phyloP scores from a whole-genome alignment of 2,888 invertebrate species.

The Mallateleia sp. region DNA sequence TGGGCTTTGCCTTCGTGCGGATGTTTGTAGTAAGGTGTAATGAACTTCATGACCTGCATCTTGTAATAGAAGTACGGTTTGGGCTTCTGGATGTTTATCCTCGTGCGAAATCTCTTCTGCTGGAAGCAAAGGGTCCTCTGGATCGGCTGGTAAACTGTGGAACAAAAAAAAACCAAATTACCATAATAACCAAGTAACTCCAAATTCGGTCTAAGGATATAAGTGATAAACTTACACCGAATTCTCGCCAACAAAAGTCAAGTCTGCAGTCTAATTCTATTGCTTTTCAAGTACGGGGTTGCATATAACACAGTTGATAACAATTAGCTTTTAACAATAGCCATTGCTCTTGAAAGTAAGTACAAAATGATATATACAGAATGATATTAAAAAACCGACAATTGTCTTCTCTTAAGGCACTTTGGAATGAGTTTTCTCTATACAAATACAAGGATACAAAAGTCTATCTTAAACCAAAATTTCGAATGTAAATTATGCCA shows the following conservation, averaged over 20 bases:
- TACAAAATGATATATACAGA: slow-evolving; percentile 87
- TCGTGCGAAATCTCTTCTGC: slow-evolving; percentile 93
- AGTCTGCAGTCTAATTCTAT: slow-evolving; percentile 21
- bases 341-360: slow-evolving; percentile 78
- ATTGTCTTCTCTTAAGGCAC: slow-evolving; percentile 87
- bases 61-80: slow-evolving; percentile 93
- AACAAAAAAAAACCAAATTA: no score
- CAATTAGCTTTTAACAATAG: slow-evolving; percentile 47
- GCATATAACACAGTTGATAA: slow-evolving; percentile 61
- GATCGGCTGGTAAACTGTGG: slow-evolving; percentile 84
- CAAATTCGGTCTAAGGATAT: no score
- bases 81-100: slow-evolving; percentile 95
- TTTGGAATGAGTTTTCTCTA: slow-evolving; percentile 87
- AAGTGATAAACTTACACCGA: no score
- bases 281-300: slow-evolving; percentile 56
- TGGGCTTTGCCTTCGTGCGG: slow-evolving; percentile 85
- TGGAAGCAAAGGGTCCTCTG: slow-evolving; percentile 87
- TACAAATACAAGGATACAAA: slow-evolving; percentile 72
- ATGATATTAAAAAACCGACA: slow-evolving; percentile 80
- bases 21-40: slow-evolving; percentile 92
- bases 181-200: no score
- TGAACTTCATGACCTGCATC: slow-evolving; percentile 92
- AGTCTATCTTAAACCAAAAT: slow-evolving; percentile 38
- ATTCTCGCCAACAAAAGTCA: no score
- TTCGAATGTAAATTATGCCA: slow-evolving; percentile 65